Evolutionary conservation across 2,888 invertebrate genomes (phyloP), one percentile per base, ranked within the genome.

Genomic region (Panzeria rudis): DNA sequence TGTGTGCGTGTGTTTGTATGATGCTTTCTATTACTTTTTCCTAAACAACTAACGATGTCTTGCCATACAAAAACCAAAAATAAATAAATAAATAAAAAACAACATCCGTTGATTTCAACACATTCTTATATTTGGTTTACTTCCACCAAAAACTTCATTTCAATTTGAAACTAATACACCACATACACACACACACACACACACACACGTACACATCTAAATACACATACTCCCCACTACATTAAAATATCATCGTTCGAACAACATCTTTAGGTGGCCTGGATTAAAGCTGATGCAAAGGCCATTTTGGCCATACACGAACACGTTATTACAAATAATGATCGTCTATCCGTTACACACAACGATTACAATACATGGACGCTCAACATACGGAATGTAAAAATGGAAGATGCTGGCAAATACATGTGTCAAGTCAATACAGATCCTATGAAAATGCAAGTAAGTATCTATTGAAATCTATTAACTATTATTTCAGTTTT

Each of bases 381-480:
- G 85, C 94, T 98, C 89, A 96, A 96, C 93, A 97, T 98, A 91
- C 95, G 96, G 88, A 95, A 95, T 88, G 97, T 97, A 88, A 95
- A 95, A 91, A 94, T 96, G 89, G 97, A 97, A 92, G 98, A 98
- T 93, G 94, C 97, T 86, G 98, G 98, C 89, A 95, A 96, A 92
- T 97, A 97, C 93, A 97, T 97, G 97, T 97, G 97, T 94, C 98
- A 98, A 94, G 97, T 98, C 90, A 98, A 98, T 93, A 98, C 97
- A 82, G 96, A 97, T 93, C 97, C 97, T 64, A 97, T 97, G 97
- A 97, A 97, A 94, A 97, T 97, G 95, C 97, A 97, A 96, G 97
- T 97, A 93, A 90, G 90, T 90, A 64, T 25, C 0, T n/a, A 29
- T 4, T 41, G 23, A 41, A 38, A 38, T 62, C n/a, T 23, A 62